Evolutionary conservation across 1,140 invertebrate species (phyloP).

Genomic region (Nebria ingens): DNA sequence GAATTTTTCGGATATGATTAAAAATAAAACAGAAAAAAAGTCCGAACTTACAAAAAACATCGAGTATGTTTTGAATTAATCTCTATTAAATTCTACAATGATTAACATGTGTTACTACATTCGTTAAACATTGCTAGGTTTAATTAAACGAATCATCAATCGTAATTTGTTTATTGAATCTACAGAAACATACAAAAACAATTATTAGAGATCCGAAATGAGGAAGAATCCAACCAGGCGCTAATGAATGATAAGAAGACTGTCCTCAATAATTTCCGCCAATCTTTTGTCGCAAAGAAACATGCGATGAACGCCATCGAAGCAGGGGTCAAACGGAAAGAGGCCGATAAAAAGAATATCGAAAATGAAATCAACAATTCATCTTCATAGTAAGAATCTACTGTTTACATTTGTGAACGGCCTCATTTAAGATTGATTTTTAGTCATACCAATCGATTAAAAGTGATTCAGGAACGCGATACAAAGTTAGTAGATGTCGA

Average conservation of each 20-base stretch:
- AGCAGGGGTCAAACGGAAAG: not conserved
- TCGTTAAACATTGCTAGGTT: too few species aligned
- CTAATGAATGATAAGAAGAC: not conserved
- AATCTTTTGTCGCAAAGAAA: not conserved
- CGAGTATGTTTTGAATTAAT: conserved; percentile 14
- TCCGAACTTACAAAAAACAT: conserved; percentile 12
- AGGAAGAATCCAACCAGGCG: not conserved
- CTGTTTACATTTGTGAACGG: not conserved
- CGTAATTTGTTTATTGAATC: conserved; percentile 20
- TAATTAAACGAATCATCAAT: too few species aligned
- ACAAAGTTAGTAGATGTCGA: conserved; percentile 23
- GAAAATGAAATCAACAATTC: conserved; percentile 2
- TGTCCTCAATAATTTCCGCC: not conserved
- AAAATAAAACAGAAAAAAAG: conserved; percentile 13
- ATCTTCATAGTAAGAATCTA: not conserved
- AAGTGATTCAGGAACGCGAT: not conserved
- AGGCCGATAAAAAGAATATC: not conserved
- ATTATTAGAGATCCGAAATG: conserved; percentile 35
- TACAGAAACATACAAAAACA: conserved; percentile 30
- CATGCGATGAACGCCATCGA: not conserved
- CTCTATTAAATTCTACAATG: not conserved
- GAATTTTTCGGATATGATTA: conserved; percentile 26
- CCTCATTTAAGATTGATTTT: not conserved
- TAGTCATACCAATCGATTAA: not conserved
- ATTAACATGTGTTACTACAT: too few species aligned